Base-by-base conservation (phyloP, 2,113 vertebrate genomes). In the Coreoperca whiteheadi region DNA sequence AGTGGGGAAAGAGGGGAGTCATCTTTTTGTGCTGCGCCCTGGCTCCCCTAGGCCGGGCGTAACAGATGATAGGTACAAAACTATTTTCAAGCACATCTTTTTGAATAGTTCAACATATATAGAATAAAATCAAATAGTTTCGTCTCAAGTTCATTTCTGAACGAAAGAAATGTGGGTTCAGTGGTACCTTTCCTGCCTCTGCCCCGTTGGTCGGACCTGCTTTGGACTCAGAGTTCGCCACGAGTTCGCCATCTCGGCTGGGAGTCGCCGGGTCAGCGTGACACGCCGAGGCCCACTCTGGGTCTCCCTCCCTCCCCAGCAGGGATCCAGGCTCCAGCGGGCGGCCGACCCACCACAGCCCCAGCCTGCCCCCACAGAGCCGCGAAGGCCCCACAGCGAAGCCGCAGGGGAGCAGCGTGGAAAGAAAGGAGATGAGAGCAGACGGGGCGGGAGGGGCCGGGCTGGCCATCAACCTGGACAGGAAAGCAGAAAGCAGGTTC, bases 341-440 rank as follows among this genome's bases (percentile, higher is more conserved):
- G 56, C 59, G 60, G 41, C 92, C 93, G 0, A 93, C 92, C 93
- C 93, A 94, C 93, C 93, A 94, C 61, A 94, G 88, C 21, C 93
- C 92, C 65, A 91, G 61, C 3, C 71, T 46, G 61, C 86, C 88
- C 71, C 77, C 68, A 0, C 84, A 75, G 71, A 77, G 70, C 69
- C 12, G 60, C 0, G 93, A 94, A 0, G 93, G 93, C 4, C 93
- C 93, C 25, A 94, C 82, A 0, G 93, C 92, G 1, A 93, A 85
- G 66, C 91, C 92, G 0, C 48, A 6, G 56, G 92, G 91, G 8
- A 94, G 84, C 25, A 81, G n/a, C 1, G 65, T 14, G 37, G 72
- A 87, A 3, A 94, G 89, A 16, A 83, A 64, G 1, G 91, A 87
- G 61, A 72, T 37, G 23, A 91, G 60, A 67, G 81, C 56, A 25